Evolutionary conservation across 2,797 vertebrate species (phyloP), one percentile per base, ranked within the genome.

Genomic region (Sebastes iracundus): DNA sequence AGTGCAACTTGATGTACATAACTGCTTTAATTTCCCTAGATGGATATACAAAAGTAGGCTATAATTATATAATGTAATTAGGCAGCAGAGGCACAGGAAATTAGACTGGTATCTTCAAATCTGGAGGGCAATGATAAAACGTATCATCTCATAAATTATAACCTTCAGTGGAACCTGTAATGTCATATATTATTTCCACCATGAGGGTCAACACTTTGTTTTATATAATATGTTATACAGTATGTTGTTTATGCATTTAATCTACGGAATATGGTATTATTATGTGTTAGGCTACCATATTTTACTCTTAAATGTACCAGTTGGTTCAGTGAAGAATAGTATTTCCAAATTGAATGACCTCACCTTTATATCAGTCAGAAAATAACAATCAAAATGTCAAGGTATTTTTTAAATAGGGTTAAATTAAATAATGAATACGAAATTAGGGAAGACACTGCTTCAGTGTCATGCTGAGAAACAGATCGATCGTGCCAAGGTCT

Each of bases 21-120:
- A 82, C 76, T 74, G 73, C 62, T 88, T 89, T 91, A 88, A 92
- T 90, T 92, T 92, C 90, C 87, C 89, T 55, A 52, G 87, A 85
- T 83, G 66, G 64, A 58, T 7, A 81, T 83, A 72, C 55, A 68
- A 79, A 82, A 76, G 77, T 75, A 77, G 76, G 63, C 52, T 85
- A 80, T 86, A 89, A 88, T 89, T 84, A 87, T 85, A 87, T 85
- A 77, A 88, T 82, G 60, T 81, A 88, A 88, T 85, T 88, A 85
- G 67, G 63, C 75, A 81, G 79, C 71, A 81, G 79, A 80, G 75
- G 56, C 81, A 69, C 71, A 84, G 82, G 80, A 89, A 91, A 87
- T 88, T 80, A 88, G 77, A 70, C 32, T 77, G 70, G 66, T 83
- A 85, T 84, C 75, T 85, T 82, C 33, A 81, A 79, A 85, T 89